Evolutionary conservation across 2,113 vertebrate species (phyloP).

Genomic region (Ptychochromis oligacanthus): DNA sequence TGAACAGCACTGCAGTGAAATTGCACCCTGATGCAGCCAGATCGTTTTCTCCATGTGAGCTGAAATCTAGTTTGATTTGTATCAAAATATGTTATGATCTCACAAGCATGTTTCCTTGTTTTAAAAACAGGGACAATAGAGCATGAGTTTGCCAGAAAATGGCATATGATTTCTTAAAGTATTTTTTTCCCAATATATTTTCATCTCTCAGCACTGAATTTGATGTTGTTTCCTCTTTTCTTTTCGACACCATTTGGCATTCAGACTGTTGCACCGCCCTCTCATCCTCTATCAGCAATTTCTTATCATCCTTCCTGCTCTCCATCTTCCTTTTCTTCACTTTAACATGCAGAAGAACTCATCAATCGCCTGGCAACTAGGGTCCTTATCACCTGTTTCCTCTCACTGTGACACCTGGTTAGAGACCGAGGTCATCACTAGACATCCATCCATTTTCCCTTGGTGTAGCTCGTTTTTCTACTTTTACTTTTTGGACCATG

Average conservation of each 20-base stretch:
- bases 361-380: constrained; percentile 51
- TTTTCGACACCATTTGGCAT: constrained; percentile 31
- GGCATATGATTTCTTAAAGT: neutral
- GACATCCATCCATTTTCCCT: constrained; percentile 49
- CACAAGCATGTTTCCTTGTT: constrained; percentile 23
- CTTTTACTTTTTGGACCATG: neutral
- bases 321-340: constrained; percentile 36
- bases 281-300: constrained; percentile 3
- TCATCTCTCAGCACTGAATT: neutral
- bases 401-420: constrained; percentile 46
- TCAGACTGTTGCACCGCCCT: constrained; percentile 8
- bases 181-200: neutral
- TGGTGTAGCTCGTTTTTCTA: constrained; percentile 12
- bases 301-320: constrained; percentile 35
- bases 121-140: neutral
- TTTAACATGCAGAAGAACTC: constrained; percentile 38
- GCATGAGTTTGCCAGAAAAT: neutral
- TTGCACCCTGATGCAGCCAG: constrained; percentile 53
- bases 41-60: constrained; percentile 22
- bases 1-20: constrained; percentile 48
- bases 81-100: constrained; percentile 4
- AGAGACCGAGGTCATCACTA: constrained; percentile 59
- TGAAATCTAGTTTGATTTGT: constrained; percentile 36
- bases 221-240: neutral
- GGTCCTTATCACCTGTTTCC: constrained; percentile 54